phyloP scores from a whole-genome alignment of 1,140 invertebrate genomes.

The Drosophila willistoni region DNA sequence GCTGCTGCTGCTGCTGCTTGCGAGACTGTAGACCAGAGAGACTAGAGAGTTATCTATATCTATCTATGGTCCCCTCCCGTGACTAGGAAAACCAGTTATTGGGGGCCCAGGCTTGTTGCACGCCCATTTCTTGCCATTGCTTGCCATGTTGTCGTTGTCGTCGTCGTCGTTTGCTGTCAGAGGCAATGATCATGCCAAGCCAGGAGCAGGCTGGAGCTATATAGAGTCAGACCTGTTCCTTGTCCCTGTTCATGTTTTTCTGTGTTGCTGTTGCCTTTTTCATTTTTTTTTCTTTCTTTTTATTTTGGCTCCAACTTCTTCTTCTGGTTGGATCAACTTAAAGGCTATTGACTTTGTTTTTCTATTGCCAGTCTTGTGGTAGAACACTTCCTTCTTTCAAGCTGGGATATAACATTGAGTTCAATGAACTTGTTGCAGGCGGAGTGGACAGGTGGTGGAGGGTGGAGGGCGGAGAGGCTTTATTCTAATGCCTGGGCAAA shows the following conservation, averaged over 20 bases:
- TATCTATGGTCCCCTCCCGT: conserved; percentile 51
- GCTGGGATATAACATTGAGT: conserved; percentile 43
- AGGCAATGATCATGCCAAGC: conserved; percentile 63
- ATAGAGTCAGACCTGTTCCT: conserved; percentile 58
- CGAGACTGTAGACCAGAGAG: conserved; percentile 51
- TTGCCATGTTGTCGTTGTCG: conserved; percentile 34
- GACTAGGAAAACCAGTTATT: conserved; percentile 75
- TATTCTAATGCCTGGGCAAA: conserved; percentile 73
- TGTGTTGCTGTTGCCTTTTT: too few relatives aligned
- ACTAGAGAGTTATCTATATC: conserved; percentile 59
- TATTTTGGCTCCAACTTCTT: conserved; percentile 26
- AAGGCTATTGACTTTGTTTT: conserved; percentile 78
- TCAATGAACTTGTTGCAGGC: conserved; percentile 49
- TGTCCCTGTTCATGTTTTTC: conserved; percentile 34
- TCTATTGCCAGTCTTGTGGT: conserved; percentile 68
- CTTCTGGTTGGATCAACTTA: conserved; percentile 39
- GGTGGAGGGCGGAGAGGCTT: background rate
- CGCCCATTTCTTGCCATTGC: conserved; percentile 47
- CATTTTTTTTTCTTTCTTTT: too few relatives aligned
- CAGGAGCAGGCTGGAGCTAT: background rate
- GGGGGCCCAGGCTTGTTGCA: conserved; percentile 73
- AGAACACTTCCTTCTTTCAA: conserved; percentile 65
- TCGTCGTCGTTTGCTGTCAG: conserved; percentile 25
- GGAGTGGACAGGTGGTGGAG: too few relatives aligned
- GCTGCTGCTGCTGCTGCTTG: conserved; percentile 36